Conservation (phyloP, 2,113 vertebrate genomes). For the Eulemur macaco region DNA sequence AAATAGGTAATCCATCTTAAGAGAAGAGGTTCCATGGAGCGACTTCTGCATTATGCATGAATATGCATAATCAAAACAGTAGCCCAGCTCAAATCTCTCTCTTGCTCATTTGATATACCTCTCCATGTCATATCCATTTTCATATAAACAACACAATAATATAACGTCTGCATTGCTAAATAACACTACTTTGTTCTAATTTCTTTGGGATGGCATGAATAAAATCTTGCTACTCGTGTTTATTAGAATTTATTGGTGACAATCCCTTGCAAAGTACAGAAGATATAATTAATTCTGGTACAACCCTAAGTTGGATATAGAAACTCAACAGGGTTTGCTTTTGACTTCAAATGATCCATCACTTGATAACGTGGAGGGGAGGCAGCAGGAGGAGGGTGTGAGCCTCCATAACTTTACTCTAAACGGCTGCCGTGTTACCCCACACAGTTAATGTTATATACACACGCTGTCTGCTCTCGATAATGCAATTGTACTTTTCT, state of each 20-base stretch:
- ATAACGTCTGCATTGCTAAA: constrained; percentile 86
- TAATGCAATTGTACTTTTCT: constrained; percentile 45
- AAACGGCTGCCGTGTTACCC: neutral
- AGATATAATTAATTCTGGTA: constrained; percentile 84
- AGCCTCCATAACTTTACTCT: constrained; percentile 39
- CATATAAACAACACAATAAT: constrained; percentile 84
- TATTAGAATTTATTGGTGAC: constrained; percentile 86
- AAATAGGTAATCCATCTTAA: constrained; percentile 80
- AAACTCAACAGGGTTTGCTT: constrained; percentile 80
- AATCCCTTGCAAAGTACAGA: constrained; percentile 80
- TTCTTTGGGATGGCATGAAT: constrained; percentile 83
- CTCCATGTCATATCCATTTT: constrained; percentile 82
- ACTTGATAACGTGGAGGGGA: constrained; percentile 9
- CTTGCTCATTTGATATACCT: constrained; percentile 82
- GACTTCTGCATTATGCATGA: constrained; percentile 82
- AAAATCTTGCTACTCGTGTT: constrained; percentile 83
- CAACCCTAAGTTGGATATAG: constrained; percentile 78
- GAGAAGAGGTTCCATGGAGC: constrained; percentile 69
- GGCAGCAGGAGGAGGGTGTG: neutral
- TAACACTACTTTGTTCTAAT: constrained; percentile 85
- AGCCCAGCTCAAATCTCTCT: constrained; percentile 78
- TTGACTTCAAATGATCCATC: constrained; percentile 74
- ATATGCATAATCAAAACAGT: constrained; percentile 84
- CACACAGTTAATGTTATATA: constrained; percentile 39
- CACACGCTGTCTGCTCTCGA: constrained; percentile 42